Evolutionary conservation across 2,113 vertebrate genomes (phyloP), one percentile per base, ranked within the genome.

Genomic region (Cyprinodon brontotheroides): DNA sequence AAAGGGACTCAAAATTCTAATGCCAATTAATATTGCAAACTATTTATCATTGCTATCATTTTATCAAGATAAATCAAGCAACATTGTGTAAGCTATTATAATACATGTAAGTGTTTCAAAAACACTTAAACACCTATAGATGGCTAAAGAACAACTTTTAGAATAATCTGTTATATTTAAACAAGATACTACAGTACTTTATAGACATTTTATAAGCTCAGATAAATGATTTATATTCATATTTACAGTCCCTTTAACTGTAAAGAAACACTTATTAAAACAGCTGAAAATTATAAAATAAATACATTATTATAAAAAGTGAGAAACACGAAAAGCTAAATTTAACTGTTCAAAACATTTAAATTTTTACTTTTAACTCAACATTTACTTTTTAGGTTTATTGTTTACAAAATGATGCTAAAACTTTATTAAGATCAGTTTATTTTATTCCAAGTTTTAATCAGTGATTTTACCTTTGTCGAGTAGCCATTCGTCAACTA

Each of bases 401-500:
- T 96, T 96, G 94, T 95, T 96, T 96, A 96, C 96, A 97, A 96
- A 95, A 96, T 91, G 93, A 93, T 96, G 76, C 80, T 89, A 87
- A 78, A 88, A 96, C 95, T 97, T 95, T 95, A 94, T 98, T 98
- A 98, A 97, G 96, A 95, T 98, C 95, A 97, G 96, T 96, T 97
- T 98, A 98, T 96, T 97, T 96, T 97, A 97, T 97, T 96, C 96
- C 95, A 98, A 97, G 95, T 98, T 99, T 99, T 97, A 98, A 98
- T 97, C 97, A 98, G 96, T 96, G 96, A 96, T 92, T 98, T 99
- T 99, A 99, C 98, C 98, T 99, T 99, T 99, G 97, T 99, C 97
- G 98, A 99, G 97, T 99, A 99, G 98, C 98, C 98, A 99, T 96
- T 99, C 98, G 96, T 99, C 98, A 99, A 99, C 98, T 99, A 99